Conservation (phyloP, 2,113 vertebrate genomes). For the Passer montanus region DNA sequence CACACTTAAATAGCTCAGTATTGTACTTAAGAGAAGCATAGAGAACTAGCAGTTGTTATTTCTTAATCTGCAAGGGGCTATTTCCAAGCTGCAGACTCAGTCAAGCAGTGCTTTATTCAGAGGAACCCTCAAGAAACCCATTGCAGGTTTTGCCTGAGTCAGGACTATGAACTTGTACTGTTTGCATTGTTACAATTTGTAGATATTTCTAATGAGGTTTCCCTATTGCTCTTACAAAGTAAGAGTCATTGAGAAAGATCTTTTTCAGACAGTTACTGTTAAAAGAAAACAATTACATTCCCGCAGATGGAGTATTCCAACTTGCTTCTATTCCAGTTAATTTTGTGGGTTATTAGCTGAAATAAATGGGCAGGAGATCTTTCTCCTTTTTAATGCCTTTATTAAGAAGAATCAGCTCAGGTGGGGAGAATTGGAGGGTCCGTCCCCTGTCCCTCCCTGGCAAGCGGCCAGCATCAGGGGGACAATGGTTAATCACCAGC, state of each 20-base stretch:
- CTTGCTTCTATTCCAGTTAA: neutral
- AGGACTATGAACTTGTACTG: neutral
- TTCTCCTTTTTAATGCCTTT: no score
- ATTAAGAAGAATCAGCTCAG: no score
- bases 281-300: neutral
- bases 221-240: neutral
- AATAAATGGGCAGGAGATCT: no score
- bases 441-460: no score
- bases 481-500: no score
- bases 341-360: neutral
- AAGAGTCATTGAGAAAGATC: neutral
- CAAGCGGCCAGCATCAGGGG: no score
- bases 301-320: neutral
- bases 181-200: neutral
- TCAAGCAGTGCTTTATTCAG: neutral
- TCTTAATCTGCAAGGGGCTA: slow-evolving; percentile 20
- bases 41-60: neutral
- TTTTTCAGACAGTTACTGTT: neutral
- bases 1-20: neutral
- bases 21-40: neutral
- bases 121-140: neutral
- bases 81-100: neutral
- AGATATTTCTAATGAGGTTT: neutral
- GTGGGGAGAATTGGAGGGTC: no score
- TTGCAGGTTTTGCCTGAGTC: slow-evolving; percentile 2